Percentiles rank a stretch among this genome's conserved stretches.
Conservation (phyloP, 2,888 invertebrate species). For the Micropterix aruncella region DNA sequence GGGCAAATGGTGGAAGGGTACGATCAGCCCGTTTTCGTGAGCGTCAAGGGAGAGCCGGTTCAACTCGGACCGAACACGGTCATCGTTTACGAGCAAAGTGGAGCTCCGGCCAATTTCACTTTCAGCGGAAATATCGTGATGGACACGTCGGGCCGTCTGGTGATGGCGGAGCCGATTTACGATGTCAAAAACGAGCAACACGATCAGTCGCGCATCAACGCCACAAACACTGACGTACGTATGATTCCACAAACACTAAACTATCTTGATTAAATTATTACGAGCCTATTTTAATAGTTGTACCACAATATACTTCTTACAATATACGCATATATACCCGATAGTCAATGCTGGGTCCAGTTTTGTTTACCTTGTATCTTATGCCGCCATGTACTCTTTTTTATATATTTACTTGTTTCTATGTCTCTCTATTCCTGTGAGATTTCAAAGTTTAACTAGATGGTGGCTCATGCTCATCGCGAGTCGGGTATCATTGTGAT, state of each 20-base stretch:
- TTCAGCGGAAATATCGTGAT: conserved; percentile 39
- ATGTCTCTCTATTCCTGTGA: too few relatives aligned
- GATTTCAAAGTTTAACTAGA: too few relatives aligned
- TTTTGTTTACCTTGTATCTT: too few relatives aligned
- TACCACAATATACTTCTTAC: too few relatives aligned
- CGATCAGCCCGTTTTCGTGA: conserved; percentile 36
- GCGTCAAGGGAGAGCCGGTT: conserved; percentile 33
- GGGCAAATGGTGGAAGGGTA: conserved; percentile 34
- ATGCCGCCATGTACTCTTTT: too few relatives aligned
- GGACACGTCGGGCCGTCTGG: conserved; percentile 34
- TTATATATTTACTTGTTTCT: too few relatives aligned
- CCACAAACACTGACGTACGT: conserved; percentile 30
- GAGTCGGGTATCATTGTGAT: too few relatives aligned
- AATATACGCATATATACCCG: too few relatives aligned
- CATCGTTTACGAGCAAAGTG: conserved; percentile 34
- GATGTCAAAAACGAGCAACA: conserved; percentile 37
- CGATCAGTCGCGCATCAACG: conserved; percentile 28
- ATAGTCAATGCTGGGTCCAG: too few relatives aligned
- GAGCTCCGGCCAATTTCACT: conserved; percentile 32
- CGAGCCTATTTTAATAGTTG: too few relatives aligned
- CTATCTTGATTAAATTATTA: too few relatives aligned
- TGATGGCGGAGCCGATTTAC: conserved; percentile 37
- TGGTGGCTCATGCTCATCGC: too few relatives aligned
- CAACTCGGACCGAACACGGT: conserved; percentile 36
- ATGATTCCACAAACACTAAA: not conserved